Conservation (phyloP, 1,140 invertebrate species). For the Cylas formicarius region DNA sequence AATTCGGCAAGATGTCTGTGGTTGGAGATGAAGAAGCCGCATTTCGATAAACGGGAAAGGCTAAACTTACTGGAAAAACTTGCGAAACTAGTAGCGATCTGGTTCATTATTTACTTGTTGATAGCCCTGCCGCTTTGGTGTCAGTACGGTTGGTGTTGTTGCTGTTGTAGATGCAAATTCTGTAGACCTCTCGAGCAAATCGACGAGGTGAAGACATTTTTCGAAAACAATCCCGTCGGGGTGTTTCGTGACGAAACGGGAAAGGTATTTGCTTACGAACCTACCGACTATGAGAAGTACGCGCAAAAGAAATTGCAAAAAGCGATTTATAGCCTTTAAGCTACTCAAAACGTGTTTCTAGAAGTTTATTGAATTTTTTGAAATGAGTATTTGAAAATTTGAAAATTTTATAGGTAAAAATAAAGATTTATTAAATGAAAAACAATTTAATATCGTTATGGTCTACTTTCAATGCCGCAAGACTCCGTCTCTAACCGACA, state of each 20-base stretch:
- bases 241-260: conserved; percentile 26
- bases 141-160: conserved; percentile 40
- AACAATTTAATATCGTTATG: too few species aligned
- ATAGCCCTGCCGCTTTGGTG: conserved; percentile 40
- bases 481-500: too few species aligned
- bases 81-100: conserved; percentile 29
- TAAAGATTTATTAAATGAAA: too few species aligned
- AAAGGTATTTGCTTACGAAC: conserved; percentile 28
- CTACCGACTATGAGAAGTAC: conserved; percentile 38
- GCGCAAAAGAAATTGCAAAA: conserved; percentile 36
- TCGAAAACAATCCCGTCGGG: conserved; percentile 35
- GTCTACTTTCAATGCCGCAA: too few species aligned
- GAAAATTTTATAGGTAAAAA: too few species aligned
- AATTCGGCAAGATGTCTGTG: too few species aligned
- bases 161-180: conserved; percentile 36
- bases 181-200: conserved; percentile 33
- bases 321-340: conserved; percentile 28
- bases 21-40: conserved; percentile 19
- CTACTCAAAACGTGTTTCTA: too few species aligned
- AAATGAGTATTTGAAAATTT: too few species aligned
- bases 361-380: too few species aligned
- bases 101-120: conserved; percentile 33
- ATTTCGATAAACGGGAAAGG: conserved; percentile 20
- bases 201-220: conserved; percentile 34
- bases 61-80: conserved; percentile 22